These are phyloP conservation scores for Leptonema lineaticorne DNA, from an alignment of 1,140 invertebrate species.

Conservation along the genomic window DNA sequence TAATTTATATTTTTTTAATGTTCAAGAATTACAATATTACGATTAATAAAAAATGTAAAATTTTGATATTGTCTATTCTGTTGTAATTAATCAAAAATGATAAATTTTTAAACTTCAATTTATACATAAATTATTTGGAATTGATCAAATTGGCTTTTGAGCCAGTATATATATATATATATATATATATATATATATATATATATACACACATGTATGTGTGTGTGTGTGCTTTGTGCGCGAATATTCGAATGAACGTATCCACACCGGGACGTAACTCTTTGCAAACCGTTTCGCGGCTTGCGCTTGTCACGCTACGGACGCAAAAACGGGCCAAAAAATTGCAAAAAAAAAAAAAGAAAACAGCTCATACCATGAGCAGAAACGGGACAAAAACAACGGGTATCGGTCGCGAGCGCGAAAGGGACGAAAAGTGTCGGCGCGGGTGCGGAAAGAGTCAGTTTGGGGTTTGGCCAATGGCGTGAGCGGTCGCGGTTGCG, in stretches of 20 bases:
- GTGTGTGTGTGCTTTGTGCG: neutral
- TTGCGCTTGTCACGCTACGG: conserved; percentile 39
- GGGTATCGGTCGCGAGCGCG: conserved; percentile 34
- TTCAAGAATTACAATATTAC: neutral
- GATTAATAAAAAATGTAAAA: neutral
- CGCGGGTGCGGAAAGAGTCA: conserved; percentile 41
- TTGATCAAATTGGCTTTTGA: too few species aligned
- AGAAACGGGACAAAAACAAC: conserved; percentile 27
- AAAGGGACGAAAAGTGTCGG: conserved; percentile 38
- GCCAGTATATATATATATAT: neutral
- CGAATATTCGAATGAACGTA: too few species aligned
- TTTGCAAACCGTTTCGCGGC: conserved; percentile 41
- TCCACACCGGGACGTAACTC: conserved; percentile 25
- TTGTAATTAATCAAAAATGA: too few species aligned
- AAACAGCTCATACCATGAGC: conserved; percentile 3
- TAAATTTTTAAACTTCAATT: too few species aligned
- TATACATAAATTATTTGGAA: too few species aligned
- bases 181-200: neutral
- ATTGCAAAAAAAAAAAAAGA: conserved; percentile 37
- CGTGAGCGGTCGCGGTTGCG: conserved; percentile 42
- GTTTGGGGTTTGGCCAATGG: conserved; percentile 43
- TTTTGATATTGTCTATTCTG: neutral
- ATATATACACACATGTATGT: conserved; percentile 12
- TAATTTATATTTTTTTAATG: too few species aligned
- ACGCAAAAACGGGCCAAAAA: conserved; percentile 38